These are phyloP conservation scores for Drosophila melanogaster DNA, from an alignment of 1,140 invertebrate genomes.

Conservation along the genomic window Release_6_plus_ISO1_MT NT_037436.4:8930001-8930500, in stretches of 20 bases:
- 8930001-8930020: constrained; percentile 10
- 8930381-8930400: constrained; percentile 89
- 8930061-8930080: constrained; percentile 79
- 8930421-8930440: constrained; percentile 89
- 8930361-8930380: constrained; percentile 85
- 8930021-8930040: constrained; percentile 55
- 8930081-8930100: constrained; percentile 68
- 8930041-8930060: constrained; percentile 52
- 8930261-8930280: background rate
- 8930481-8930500: constrained; percentile 86
- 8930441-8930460: constrained; percentile 89
- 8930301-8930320: too few species aligned
- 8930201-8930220: background rate
- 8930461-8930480: constrained; percentile 85
- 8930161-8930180: constrained; percentile 5
- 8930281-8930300: background rate
- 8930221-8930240: background rate
- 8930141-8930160: constrained; percentile 10
- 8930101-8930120: constrained; percentile 43
- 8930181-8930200: background rate
- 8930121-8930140: constrained; percentile 61
- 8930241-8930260: background rate
- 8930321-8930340: too few species aligned
- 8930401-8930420: constrained; percentile 90
- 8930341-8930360: too few species aligned